Conservation (phyloP, 2,888 invertebrate genomes). For the Ophion ellenae region DNA sequence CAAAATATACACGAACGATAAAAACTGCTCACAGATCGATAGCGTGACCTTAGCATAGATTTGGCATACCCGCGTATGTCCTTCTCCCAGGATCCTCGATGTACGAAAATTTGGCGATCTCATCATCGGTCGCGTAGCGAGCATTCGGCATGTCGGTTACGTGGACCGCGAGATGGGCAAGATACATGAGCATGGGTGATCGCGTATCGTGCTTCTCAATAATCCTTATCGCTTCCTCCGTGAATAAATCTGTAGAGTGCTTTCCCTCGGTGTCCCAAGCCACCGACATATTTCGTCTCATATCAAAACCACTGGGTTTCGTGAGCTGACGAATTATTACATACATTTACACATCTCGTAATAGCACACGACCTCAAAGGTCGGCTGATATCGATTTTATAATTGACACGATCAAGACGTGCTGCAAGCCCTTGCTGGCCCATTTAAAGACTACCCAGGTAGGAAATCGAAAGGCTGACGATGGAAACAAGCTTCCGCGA, state of each 20-base stretch:
- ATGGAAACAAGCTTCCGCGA: too few species aligned
- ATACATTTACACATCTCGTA: too few species aligned
- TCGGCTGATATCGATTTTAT: neutral
- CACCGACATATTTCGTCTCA: constrained; percentile 86
- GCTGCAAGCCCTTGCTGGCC: too few species aligned
- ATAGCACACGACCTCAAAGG: neutral
- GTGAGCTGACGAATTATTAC: constrained; percentile 76
- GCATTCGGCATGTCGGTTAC: constrained; percentile 87
- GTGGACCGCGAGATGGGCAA: constrained; percentile 89
- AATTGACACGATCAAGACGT: neutral
- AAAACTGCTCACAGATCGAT: too few species aligned
- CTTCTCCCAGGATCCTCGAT: constrained; percentile 88
- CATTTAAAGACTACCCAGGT: too few species aligned
- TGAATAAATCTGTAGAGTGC: constrained; percentile 89
- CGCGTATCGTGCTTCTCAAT: constrained; percentile 84
- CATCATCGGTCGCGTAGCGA: constrained; percentile 90
- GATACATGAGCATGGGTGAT: constrained; percentile 88
- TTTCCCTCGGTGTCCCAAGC: constrained; percentile 85
- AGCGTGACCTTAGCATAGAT: neutral
- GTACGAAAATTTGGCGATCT: constrained; percentile 88
- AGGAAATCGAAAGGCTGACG: too few species aligned
- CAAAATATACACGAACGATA: too few species aligned
- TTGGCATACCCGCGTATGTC: constrained; percentile 88
- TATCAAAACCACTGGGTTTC: constrained; percentile 85
- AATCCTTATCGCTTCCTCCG: constrained; percentile 87